Conservation (phyloP, 2,797 vertebrate genomes). For the Oryzias dopingdopingensis region DNA sequence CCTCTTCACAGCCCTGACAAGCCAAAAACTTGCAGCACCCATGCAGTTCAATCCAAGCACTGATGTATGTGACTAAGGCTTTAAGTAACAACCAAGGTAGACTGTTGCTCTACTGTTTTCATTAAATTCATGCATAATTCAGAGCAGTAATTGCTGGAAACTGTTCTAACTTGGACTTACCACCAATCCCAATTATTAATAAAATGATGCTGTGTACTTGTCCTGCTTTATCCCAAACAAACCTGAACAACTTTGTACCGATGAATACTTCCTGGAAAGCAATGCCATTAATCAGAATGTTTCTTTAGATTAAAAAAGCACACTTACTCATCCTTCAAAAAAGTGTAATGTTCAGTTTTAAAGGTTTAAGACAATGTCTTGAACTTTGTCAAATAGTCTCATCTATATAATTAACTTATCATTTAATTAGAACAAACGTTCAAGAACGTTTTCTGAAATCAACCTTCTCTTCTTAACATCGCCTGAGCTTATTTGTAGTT, state of each 20-base stretch:
- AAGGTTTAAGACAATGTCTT: slow-evolving; percentile 1
- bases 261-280: slow-evolving; percentile 15
- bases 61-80: not conserved
- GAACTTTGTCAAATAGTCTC: slow-evolving; percentile 17
- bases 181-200: not conserved
- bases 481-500: slow-evolving; percentile 54
- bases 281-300: slow-evolving; percentile 7
- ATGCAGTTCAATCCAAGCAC: not conserved
- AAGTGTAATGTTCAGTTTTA: not conserved
- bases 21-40: not conserved
- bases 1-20: too few relatives aligned
- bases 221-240: slow-evolving; percentile 6
- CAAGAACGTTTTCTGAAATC: slow-evolving; percentile 29
- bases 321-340: slow-evolving; percentile 1
- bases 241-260: slow-evolving; percentile 1
- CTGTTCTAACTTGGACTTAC: not conserved
- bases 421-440: slow-evolving; percentile 11
- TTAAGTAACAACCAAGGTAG: not conserved
- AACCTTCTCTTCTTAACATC: slow-evolving; percentile 6
- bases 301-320: slow-evolving; percentile 8
- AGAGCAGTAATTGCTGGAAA: not conserved
- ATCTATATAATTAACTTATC: slow-evolving; percentile 34
- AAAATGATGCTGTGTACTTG: not conserved
- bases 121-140: not conserved
- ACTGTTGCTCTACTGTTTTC: not conserved